Evolutionary conservation across 2,888 invertebrate species (phyloP).

Genomic region (Zygothrica quintamaculata): DNA sequence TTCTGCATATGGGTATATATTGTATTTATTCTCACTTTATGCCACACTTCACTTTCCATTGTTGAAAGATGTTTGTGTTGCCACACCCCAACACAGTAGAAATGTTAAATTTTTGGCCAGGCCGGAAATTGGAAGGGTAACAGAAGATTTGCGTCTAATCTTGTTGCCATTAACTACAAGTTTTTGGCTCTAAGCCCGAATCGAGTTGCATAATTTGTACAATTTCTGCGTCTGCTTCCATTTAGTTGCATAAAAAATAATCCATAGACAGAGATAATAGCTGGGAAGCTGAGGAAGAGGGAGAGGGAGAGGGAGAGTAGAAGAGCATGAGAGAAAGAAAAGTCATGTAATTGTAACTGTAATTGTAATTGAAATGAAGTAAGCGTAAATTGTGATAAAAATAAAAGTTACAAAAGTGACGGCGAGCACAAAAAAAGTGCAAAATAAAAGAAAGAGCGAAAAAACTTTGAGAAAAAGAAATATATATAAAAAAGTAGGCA

Average conservation of each 20-base stretch:
- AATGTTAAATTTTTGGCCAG: constrained; percentile 4
- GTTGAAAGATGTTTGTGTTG: too few relatives aligned
- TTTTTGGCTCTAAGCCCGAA: constrained; percentile 34
- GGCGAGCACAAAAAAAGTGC: constrained; percentile 36
- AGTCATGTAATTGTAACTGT: constrained; percentile 74
- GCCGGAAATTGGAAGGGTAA: constrained; percentile 21
- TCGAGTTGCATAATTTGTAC: constrained; percentile 64
- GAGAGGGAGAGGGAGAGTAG: constrained; percentile 34
- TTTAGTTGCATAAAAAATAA: constrained; percentile 49
- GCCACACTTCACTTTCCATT: too few relatives aligned
- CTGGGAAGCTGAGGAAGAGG: constrained; percentile 16
- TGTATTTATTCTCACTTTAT: too few relatives aligned
- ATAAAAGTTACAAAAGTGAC: constrained; percentile 52
- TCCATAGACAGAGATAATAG: constrained; percentile 30
- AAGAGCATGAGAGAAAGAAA: constrained; percentile 47
- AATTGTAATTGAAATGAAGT: constrained; percentile 75
- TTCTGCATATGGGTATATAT: constrained; percentile 9
- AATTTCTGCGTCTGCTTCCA: constrained; percentile 38
- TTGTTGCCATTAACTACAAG: constrained; percentile 14
- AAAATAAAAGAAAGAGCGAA: too few relatives aligned
- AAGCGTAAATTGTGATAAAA: constrained; percentile 75
- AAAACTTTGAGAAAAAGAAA: constrained; percentile 15
- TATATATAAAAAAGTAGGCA: constrained; percentile 16
- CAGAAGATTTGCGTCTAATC: constrained; percentile 14
- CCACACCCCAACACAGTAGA: constrained; percentile 5